phyloP scores from a whole-genome alignment of 2,797 vertebrate genomes.

The Crypturellus tataupa region DNA sequence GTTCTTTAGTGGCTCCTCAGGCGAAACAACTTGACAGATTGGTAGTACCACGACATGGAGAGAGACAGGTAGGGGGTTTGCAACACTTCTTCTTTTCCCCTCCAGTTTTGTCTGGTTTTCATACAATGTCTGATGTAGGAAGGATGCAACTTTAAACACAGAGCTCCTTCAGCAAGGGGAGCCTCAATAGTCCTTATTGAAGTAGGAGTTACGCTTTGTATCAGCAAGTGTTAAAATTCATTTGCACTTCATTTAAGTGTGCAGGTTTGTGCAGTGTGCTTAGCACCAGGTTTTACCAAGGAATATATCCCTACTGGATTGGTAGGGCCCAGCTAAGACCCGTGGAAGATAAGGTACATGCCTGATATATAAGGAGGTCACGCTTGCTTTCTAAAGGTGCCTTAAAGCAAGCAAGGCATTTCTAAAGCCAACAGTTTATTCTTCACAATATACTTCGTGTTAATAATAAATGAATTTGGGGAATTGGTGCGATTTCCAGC shows the following conservation, averaged over 20 bases:
- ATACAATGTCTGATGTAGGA: not conserved
- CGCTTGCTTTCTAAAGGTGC: not conserved
- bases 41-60: not conserved
- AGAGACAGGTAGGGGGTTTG: not conserved
- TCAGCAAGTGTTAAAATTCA: not conserved
- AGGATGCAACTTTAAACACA: not conserved
- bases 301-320: not conserved
- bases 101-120: not conserved
- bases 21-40: not conserved
- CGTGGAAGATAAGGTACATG: not conserved
- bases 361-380: not conserved
- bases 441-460: not conserved
- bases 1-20: not conserved
- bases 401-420: not conserved
- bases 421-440: not conserved
- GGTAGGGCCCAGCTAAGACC: not conserved
- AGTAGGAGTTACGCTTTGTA: conserved; percentile 1
- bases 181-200: not conserved
- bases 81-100: not conserved
- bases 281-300: not conserved
- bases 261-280: not conserved
- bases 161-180: not conserved
- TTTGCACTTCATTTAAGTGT: not conserved
- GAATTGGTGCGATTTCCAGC: not conserved
- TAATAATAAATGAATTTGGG: not conserved